Conservation (phyloP, 2,797 vertebrate species). For the Halcyon leucocephala region DNA sequence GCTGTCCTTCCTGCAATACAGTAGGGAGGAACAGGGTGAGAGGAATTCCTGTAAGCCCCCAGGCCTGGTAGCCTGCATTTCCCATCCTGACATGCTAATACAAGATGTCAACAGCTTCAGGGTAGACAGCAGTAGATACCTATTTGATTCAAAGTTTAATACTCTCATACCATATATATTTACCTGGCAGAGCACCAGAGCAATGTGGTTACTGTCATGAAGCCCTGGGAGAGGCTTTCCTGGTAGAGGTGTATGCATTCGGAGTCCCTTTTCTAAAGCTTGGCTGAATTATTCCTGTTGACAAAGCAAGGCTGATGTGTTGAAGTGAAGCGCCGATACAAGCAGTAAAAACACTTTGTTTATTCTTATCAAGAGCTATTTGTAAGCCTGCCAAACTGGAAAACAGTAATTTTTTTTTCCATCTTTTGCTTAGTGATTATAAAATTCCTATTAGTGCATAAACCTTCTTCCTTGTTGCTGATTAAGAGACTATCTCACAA, state of each 20-base stretch:
- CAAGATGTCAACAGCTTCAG: background rate
- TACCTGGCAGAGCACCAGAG: background rate
- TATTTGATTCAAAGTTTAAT: slow-evolving; percentile 11
- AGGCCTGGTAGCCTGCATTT: background rate
- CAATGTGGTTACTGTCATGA: background rate
- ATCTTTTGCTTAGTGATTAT: background rate
- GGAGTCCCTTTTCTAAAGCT: slow-evolving; percentile 13
- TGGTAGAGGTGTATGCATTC: background rate
- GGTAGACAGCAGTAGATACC: background rate
- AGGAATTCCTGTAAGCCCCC: background rate
- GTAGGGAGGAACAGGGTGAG: background rate
- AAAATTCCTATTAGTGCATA: slow-evolving; percentile 10
- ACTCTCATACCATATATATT: background rate
- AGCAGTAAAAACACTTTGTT: slow-evolving; percentile 33
- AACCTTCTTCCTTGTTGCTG: background rate
- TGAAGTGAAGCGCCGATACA: slow-evolving; percentile 32
- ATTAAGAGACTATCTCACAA: background rate
- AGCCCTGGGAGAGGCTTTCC: background rate
- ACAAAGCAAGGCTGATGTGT: slow-evolving; percentile 21
- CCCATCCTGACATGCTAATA: background rate
- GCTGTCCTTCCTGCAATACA: background rate
- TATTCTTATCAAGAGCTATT: slow-evolving; percentile 49
- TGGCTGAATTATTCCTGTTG: slow-evolving; percentile 50
- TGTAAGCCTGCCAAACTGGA: slow-evolving; percentile 36
- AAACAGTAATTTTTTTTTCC: background rate